Percentiles rank a stretch among this genome's conserved stretches.
These are phyloP conservation scores for Notothenia coriiceps DNA, from an alignment of 2,113 vertebrate species.

Conservation along the genomic window DNA sequence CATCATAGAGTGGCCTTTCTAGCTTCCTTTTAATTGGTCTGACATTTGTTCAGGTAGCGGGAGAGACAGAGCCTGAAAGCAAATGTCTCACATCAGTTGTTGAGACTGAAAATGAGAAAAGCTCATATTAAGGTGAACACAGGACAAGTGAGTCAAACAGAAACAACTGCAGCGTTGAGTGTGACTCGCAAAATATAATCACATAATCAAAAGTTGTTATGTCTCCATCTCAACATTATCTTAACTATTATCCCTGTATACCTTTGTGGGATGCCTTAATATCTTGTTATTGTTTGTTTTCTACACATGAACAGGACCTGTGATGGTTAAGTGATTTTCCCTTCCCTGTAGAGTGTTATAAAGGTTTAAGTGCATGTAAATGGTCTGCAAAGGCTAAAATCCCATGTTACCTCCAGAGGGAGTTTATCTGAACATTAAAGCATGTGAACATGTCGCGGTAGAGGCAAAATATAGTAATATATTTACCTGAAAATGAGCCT, in stretches of 20 bases:
- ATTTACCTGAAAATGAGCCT: too few species aligned
- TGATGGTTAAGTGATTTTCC: too few species aligned
- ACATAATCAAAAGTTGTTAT: not conserved
- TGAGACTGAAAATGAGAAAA: not conserved
- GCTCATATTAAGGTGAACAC: not conserved
- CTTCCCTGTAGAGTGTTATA: too few species aligned
- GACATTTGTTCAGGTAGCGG: constrained; percentile 23
- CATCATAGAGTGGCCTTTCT: not conserved
- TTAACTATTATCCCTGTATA: not conserved
- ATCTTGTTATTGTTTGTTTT: too few species aligned
- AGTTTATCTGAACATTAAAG: too few species aligned
- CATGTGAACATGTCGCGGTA: too few species aligned
- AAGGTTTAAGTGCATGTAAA: too few species aligned
- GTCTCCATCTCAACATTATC: constrained; percentile 7
- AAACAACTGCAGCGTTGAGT: not conserved
- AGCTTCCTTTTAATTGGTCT: constrained; percentile 26
- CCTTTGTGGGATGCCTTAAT: not conserved
- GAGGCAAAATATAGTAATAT: too few species aligned
- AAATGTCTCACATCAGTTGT: constrained; percentile 11
- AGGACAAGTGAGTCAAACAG: not conserved
- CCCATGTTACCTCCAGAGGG: too few species aligned
- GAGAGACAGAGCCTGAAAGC: not conserved
- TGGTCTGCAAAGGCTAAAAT: too few species aligned
- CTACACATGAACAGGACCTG: too few species aligned
- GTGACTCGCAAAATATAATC: constrained; percentile 2